Conservation (phyloP, 2,797 vertebrate genomes). For the Peromyscus eremicus region DNA sequence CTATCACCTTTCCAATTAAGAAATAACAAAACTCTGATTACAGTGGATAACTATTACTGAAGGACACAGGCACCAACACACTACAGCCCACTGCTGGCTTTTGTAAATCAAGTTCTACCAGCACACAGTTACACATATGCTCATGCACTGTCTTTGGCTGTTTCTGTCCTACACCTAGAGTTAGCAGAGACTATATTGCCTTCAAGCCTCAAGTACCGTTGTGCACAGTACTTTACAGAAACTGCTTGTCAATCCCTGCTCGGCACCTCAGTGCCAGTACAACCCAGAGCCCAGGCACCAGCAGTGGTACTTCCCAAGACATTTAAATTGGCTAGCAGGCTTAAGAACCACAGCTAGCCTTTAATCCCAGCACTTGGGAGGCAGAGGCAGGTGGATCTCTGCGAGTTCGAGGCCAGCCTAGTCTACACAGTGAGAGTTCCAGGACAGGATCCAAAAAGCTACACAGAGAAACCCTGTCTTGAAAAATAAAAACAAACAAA, state of each 20-base stretch:
- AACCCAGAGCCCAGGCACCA: background rate
- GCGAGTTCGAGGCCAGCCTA: background rate
- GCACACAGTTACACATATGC: background rate
- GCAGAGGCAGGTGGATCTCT: background rate
- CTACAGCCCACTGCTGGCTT: background rate
- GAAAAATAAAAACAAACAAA: background rate
- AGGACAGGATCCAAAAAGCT: background rate
- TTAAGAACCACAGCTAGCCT: constrained; percentile 27
- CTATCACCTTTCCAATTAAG: background rate
- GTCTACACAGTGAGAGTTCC: no score
- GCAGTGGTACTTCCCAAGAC: background rate
- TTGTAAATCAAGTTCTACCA: background rate
- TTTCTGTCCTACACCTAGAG: background rate
- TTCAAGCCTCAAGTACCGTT: background rate
- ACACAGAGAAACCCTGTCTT: background rate
- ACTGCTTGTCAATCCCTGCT: background rate
- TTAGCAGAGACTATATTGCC: background rate
- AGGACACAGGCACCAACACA: background rate
- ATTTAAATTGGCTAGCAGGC: background rate
- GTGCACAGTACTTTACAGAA: background rate
- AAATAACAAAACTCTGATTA: constrained; percentile 36
- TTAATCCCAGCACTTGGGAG: background rate
- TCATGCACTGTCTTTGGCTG: background rate
- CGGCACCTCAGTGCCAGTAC: background rate
- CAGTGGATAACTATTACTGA: constrained; percentile 3